Evolutionary conservation across 2,797 vertebrate species (phyloP), one percentile per base, ranked within the genome.

Genomic region (Nannoperca obscura): DNA sequence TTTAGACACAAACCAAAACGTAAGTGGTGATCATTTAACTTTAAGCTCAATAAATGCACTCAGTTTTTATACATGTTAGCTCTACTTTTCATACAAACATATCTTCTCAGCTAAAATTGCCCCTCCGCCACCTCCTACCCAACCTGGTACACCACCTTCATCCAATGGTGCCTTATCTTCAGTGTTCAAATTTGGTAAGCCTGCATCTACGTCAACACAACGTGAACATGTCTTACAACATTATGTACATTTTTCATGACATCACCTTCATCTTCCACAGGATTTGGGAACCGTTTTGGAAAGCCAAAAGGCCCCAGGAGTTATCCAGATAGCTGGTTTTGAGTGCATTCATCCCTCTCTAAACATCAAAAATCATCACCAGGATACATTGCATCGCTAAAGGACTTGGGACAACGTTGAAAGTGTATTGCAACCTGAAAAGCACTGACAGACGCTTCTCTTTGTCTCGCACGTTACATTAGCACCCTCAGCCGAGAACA

Each of bases 221-320:
- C 11, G 65, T 61, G 15, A 27, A 44, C 24, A 50, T 3, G 74
- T n/a, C 15, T 10, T 8, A 22, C 2, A 50, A 19, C 1, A 4
- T 20, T 36, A 54, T 3, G 0, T 34, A 3, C 13, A 19, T 12
- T 42, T 2, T 54, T 36, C 19, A 27, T 55, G 2, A 70, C 20
- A 52, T 0, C 3, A 22, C 34, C 22, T 47, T 54, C 27, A 17
- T 47, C 5, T n/a, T 47, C 19, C 5, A 30, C 79, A 96, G 95
- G 92, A 64, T 96, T 96, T 80, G 95, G 95, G 67, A 86, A 62
- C 36, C 95, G 95, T 40, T 94, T 96, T 53, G 84, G 88, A 5
- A 96, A 95, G 57, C 95, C 95, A 3, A 96, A 96, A 84, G 95
- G 95, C 3, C 95, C 95, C 1, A 91, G 95, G 80, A 91, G 17